Evolutionary conservation across 2,113 vertebrate genomes (phyloP).

Genomic region (Collichthys lucidus): DNA sequence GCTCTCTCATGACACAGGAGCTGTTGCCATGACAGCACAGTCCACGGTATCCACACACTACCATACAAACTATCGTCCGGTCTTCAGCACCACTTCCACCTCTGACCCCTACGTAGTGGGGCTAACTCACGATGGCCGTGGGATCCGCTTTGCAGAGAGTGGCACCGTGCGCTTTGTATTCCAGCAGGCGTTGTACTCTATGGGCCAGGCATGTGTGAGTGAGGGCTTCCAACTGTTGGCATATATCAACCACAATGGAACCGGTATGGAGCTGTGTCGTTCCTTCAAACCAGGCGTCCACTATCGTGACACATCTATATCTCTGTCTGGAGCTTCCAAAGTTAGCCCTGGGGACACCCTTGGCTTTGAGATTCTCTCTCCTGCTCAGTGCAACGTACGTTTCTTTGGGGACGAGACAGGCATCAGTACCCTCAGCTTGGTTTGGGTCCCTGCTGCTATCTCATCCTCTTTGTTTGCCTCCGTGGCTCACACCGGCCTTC

Average conservation of each 20-base stretch:
- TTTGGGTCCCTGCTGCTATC: constrained; percentile 88
- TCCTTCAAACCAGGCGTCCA: constrained; percentile 88
- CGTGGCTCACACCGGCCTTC: constrained; percentile 83
- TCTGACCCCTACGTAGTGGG: constrained; percentile 89
- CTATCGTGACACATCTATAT: constrained; percentile 90
- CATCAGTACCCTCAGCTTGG: constrained; percentile 87
- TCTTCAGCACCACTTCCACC: constrained; percentile 85
- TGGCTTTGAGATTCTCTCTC: constrained; percentile 88
- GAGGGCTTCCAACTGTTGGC: constrained; percentile 88
- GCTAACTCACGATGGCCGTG: constrained; percentile 86
- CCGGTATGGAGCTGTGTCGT: constrained; percentile 83
- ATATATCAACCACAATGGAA: constrained; percentile 87
- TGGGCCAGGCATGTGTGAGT: constrained; percentile 86
- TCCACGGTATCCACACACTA: constrained; percentile 86
- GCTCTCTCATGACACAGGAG: constrained; percentile 90
- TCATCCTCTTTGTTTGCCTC: constrained; percentile 85
- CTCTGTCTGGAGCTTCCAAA: constrained; percentile 82
- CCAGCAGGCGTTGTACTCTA: constrained; percentile 88
- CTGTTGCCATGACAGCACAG: constrained; percentile 88
- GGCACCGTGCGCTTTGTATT: constrained; percentile 89
- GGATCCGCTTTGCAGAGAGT: constrained; percentile 86
- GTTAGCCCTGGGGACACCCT: constrained; percentile 85
- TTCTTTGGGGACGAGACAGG: constrained; percentile 89
- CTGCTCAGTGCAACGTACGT: constrained; percentile 86
- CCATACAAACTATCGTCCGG: constrained; percentile 88